Evolutionary conservation across 2,797 vertebrate species (phyloP).

Genomic region (Sebastiscus albofasciatus): DNA sequence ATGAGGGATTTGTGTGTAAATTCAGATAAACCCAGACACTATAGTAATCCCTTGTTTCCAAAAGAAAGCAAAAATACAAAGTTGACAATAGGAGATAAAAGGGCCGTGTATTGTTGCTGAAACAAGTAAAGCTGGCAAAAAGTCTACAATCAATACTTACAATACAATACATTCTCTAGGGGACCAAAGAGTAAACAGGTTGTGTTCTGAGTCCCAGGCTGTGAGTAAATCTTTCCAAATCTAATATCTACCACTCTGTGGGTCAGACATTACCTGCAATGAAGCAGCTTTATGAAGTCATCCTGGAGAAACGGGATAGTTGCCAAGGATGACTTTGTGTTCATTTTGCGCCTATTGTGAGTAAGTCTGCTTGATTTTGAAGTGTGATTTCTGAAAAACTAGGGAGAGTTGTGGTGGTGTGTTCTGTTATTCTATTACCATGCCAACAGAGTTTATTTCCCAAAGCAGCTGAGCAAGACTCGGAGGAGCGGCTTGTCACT

Average conservation of each 20-base stretch:
- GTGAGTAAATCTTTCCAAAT: constrained; percentile 41
- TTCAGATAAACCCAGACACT: background rate
- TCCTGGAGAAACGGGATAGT: background rate
- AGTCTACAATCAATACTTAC: constrained; percentile 36
- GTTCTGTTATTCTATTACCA: background rate
- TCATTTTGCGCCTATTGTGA: background rate
- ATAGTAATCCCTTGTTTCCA: background rate
- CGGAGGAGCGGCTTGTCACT: background rate
- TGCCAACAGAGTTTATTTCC: background rate
- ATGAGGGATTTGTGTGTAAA: background rate
- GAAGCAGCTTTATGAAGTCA: constrained; percentile 26
- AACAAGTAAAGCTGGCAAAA: constrained; percentile 18
- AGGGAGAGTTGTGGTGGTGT: background rate
- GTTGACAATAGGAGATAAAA: constrained; percentile 6
- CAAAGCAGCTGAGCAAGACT: background rate
- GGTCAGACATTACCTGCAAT: constrained; percentile 20
- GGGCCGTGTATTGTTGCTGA: background rate
- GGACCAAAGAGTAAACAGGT: constrained; percentile 28
- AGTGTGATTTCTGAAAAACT: background rate
- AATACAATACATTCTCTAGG: constrained; percentile 29
- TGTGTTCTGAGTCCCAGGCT: constrained; percentile 9
- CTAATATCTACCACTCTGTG: constrained; percentile 24
- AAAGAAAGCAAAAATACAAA: background rate
- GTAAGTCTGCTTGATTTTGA: constrained; percentile 3
- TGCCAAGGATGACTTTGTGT: constrained; percentile 3